Conservation (phyloP, 2,888 invertebrate species). For the Hypercompe scribonia region DNA sequence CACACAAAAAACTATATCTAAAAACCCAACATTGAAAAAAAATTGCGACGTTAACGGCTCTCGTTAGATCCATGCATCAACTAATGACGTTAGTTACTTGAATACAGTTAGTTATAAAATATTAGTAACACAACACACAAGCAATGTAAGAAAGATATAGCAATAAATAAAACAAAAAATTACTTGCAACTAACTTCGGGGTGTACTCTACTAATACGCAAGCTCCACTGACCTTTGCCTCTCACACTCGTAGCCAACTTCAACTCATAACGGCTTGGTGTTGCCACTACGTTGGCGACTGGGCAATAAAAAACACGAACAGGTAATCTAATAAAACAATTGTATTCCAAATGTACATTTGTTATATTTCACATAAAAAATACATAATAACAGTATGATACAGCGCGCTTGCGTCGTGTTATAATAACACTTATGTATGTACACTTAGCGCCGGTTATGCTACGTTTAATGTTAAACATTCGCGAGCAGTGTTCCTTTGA, state of each 20-base stretch:
- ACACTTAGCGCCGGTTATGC: slow-evolving; percentile 40
- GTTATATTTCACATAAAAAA: slow-evolving; percentile 85
- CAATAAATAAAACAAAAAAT: slow-evolving; percentile 9
- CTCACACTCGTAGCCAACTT: slow-evolving; percentile 26
- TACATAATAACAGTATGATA: slow-evolving; percentile 75
- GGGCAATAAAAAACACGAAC: neutral
- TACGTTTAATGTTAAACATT: slow-evolving; percentile 34
- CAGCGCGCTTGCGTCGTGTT: slow-evolving; percentile 66
- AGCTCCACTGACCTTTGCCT: slow-evolving; percentile 65
- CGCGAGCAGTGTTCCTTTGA: slow-evolving; percentile 43
- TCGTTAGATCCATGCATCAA: neutral
- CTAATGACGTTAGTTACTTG: neutral
- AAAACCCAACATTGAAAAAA: neutral
- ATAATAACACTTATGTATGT: slow-evolving; percentile 63
- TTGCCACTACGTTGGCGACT: neutral
- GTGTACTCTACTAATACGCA: slow-evolving; percentile 34
- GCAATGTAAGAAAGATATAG: neutral
- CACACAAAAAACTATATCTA: neutral
- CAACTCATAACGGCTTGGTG: slow-evolving; percentile 11
- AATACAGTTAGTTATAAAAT: neutral
- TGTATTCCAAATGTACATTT: slow-evolving; percentile 76
- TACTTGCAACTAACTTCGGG: slow-evolving; percentile 14
- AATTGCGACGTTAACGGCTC: neutral
- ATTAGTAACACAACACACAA: slow-evolving; percentile 1
- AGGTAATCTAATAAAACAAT: slow-evolving; percentile 72